Conservation (phyloP, 1,140 invertebrate genomes). For the Drosophila aff. region DNA sequence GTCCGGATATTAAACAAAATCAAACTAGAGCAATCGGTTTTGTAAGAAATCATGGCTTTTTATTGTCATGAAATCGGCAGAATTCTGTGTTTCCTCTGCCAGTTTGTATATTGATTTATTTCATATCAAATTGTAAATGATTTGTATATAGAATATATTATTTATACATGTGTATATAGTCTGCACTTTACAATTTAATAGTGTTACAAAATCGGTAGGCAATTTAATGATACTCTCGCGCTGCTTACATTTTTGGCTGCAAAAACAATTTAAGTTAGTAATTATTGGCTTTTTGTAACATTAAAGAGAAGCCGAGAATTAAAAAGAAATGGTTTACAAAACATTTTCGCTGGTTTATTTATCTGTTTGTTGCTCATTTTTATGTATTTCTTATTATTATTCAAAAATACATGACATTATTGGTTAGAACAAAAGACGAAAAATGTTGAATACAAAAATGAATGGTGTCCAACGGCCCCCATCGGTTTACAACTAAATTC, state of each 20-base stretch:
- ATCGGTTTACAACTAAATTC: constrained; percentile 17
- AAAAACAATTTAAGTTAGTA: constrained; percentile 8
- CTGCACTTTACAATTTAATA: constrained; percentile 59
- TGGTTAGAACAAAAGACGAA: constrained; percentile 61
- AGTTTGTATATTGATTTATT: constrained; percentile 63
- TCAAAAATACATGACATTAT: constrained; percentile 71
- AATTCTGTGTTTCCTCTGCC: not conserved
- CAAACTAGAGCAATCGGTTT: not conserved
- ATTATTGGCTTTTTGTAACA: constrained; percentile 5
- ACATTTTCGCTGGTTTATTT: constrained; percentile 58
- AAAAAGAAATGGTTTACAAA: constrained; percentile 52
- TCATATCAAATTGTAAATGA: constrained; percentile 75
- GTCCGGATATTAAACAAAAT: not conserved
- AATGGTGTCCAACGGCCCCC: constrained; percentile 27
- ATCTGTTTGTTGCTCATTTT: not conserved
- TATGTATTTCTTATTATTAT: constrained; percentile 61
- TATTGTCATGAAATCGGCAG: constrained; percentile 15
- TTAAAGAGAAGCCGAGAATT: constrained; percentile 12
- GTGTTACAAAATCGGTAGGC: constrained; percentile 68
- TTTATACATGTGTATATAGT: constrained; percentile 56
- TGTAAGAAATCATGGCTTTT: constrained; percentile 22
- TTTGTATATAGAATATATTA: constrained; percentile 64
- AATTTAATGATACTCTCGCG: constrained; percentile 25
- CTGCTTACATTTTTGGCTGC: constrained; percentile 1
- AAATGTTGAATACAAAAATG: constrained; percentile 58